phyloP scores from a whole-genome alignment of 2,888 invertebrate genomes.

The Craniophora ligustri region DNA sequence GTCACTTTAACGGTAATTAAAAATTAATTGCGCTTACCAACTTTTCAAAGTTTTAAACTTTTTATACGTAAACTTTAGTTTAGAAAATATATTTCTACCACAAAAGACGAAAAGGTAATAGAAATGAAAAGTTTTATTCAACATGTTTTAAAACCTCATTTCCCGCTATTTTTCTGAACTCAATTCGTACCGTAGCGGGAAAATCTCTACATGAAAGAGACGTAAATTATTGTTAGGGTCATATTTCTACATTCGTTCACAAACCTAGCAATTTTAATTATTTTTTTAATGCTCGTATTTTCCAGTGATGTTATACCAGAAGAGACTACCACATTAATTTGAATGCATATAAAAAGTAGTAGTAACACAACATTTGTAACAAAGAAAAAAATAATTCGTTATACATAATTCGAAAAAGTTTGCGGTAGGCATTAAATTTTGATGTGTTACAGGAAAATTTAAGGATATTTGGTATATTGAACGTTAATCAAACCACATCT shows the following conservation, averaged over 20 bases:
- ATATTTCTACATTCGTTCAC: constrained; percentile 9
- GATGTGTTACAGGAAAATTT: not conserved
- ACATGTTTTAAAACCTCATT: constrained; percentile 7
- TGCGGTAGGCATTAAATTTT: not conserved
- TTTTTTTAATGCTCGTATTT: constrained; percentile 14
- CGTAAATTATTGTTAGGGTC: constrained; percentile 24
- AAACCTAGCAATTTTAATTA: constrained; percentile 17
- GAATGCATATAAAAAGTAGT: not conserved
- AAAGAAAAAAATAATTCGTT: not conserved
- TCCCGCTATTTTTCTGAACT: constrained; percentile 13
- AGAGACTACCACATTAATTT: constrained; percentile 1
- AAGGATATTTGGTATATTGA: too few relatives aligned
- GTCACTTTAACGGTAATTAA: not conserved
- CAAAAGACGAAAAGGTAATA: not conserved
- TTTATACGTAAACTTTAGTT: too few relatives aligned
- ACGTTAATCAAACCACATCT: too few relatives aligned
- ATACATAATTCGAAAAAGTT: too few relatives aligned
- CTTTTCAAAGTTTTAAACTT: constrained; percentile 9
- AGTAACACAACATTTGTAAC: not conserved
- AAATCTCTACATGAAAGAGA: constrained; percentile 17
- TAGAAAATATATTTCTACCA: not conserved
- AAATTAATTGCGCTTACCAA: not conserved
- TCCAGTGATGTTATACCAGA: not conserved
- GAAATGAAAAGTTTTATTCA: not conserved
- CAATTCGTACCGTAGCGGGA: constrained; percentile 14